Evolutionary conservation across 2,888 invertebrate species (phyloP), one percentile per base, ranked within the genome.

Genomic region (Phasia obesa): DNA sequence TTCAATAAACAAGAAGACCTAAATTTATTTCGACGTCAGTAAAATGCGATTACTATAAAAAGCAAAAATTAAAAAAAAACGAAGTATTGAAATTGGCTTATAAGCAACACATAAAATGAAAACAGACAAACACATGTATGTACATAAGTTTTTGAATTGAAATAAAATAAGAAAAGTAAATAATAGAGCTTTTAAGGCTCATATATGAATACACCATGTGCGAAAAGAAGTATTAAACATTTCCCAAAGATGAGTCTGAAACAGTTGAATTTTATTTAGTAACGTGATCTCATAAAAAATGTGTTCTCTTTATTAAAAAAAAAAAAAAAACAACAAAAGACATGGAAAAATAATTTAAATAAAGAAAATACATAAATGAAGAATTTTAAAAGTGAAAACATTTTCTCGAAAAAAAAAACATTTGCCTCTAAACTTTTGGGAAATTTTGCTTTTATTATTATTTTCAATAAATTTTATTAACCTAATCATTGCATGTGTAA

Each of bases 401-500:
- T 51, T 64, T 81, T 11, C 35, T 42, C 11, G 4, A 57, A 47
- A 49, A 27, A 35, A 60, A 13, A 55, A 42, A 15, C 42, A 7
- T 31, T 6, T 7, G 4, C 1, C 1, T 31, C 1, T 2, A 42
- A 60, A 23, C 49, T 76, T 81, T 71, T 81, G 38, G 71, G 55
- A 71, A 71, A 57, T 76, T 60, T 71, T 71, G 38, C 23, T 15
- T 57, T 67, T 47, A 64, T 65, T 73, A 59, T 51, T 38, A 62
- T 67, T 65, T 80, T 81, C 71, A 65, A 81, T 81, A 76, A 81
- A 71, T 76, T 81, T 81, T 77, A 71, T 81, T 73, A 67, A 60
- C 65, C 71, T 71, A 81, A 81, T 71, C 71, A 81, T 76, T 71
- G 44, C 75, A 75, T 65, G 81, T 38, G 49, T 57, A 65, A 65